Evolutionary conservation across 2,113 vertebrate species (phyloP), one percentile per base, ranked within the genome.

Genomic region (Poeciliopsis occidentalis): DNA sequence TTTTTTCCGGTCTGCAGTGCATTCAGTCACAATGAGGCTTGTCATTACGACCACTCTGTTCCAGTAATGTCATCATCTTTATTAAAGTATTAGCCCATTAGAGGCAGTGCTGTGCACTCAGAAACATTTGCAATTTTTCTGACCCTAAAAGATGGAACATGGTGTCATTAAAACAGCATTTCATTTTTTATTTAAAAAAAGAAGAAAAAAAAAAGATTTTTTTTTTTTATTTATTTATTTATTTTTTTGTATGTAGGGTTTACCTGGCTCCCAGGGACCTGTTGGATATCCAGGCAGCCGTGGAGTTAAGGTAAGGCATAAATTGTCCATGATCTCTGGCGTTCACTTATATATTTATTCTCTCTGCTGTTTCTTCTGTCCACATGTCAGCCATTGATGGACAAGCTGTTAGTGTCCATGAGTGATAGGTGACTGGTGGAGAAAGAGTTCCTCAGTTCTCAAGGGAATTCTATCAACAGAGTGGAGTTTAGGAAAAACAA

Each of bases 261-360:
- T 91, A 47, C 31, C 74, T 15, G 97, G 97, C 39, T 77, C 93
- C 0, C 93, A 94, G 13, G 97, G 97, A 26, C 96, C 96, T 0
- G 41, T 92, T 0, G 97, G 97, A 32, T 98, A 98, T 54, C 97
- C 97, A 0, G 97, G 97, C 66, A 90, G 93, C 73, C 96, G 97
- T 1, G 97, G 97, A 75, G 96, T 97, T 68, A 98, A 98, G 96
- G 97, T 97, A 89, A 93, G 91, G 69, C 78, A 41, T 69, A 68
- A 86, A 75, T 44, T 37, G 74, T 71, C 73, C 64, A 39, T 65
- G 37, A 71, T 72, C 60, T 67, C 32, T 74, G 64, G 72, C 12
- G 69, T 69, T 70, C 51, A 82, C 10, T 60, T n/a, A 69, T 75
- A 81, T 76, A 63, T 76, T 69, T 77, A 66, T 81, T 81, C 41